phyloP scores from a whole-genome alignment of 2,797 vertebrate genomes.

The Ataeniobius toweri region DNA sequence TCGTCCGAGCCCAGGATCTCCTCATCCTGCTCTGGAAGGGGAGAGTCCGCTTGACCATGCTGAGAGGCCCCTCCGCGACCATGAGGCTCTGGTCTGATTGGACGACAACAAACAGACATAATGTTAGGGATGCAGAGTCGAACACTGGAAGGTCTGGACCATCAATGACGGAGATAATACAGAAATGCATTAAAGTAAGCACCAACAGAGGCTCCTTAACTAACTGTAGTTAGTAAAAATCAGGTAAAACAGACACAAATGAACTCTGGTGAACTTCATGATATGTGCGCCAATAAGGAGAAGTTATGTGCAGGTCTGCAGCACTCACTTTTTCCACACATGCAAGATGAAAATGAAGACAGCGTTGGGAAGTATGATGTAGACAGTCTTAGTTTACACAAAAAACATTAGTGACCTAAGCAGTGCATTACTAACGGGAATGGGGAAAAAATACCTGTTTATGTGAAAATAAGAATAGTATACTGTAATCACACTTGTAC shows the following conservation, averaged over 20 bases:
- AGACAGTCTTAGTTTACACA: not conserved
- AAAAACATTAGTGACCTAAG: not conserved
- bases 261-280: not conserved
- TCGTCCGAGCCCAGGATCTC: conserved; percentile 97
- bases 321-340: not conserved
- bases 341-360: not conserved
- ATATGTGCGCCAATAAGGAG: not conserved
- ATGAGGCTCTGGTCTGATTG: conserved; percentile 88
- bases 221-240: not conserved
- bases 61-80: conserved; percentile 84
- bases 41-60: conserved; percentile 82
- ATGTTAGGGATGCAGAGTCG: not conserved
- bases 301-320: not conserved
- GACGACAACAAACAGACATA: conserved; percentile 2
- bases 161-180: not conserved
- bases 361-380: not conserved
- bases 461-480: not conserved
- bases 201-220: not conserved
- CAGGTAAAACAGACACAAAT: not conserved
- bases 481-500: not conserved
- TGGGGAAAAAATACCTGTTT: not conserved
- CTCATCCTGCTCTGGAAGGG: conserved; percentile 86
- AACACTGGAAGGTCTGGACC: not conserved
- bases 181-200: not conserved
- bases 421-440: not conserved